phyloP scores from a whole-genome alignment of 2,797 vertebrate species.

The Catostomus latipinnis region DNA sequence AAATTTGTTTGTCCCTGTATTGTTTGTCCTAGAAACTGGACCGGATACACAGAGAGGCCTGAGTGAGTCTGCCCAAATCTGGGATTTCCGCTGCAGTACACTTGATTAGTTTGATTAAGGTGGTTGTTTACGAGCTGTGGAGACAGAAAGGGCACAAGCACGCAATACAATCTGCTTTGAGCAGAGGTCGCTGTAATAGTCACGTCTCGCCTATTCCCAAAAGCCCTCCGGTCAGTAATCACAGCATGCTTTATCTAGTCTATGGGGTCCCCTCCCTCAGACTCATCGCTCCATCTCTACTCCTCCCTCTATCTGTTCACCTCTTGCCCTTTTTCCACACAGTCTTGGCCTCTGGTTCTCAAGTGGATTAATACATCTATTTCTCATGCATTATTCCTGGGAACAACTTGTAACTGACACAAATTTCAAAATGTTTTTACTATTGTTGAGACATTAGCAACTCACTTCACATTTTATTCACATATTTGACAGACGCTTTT shows the following conservation, averaged over 20 bases:
- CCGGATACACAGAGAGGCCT: slow-evolving; percentile 9
- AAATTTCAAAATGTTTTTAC: not conserved
- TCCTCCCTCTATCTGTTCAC: slow-evolving; percentile 60
- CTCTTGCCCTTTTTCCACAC: slow-evolving; percentile 34
- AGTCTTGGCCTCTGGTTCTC: slow-evolving; percentile 34
- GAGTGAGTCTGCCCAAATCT: slow-evolving; percentile 17
- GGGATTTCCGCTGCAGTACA: slow-evolving; percentile 37
- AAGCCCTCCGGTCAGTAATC: slow-evolving; percentile 50
- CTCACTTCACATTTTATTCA: not conserved
- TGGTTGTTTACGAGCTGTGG: slow-evolving; percentile 64
- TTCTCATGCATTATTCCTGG: slow-evolving; percentile 33
- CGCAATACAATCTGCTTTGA: slow-evolving; percentile 46
- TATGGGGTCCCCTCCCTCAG: slow-evolving; percentile 33
- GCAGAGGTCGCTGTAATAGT: slow-evolving; percentile 61
- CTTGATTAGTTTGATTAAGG: slow-evolving; percentile 50
- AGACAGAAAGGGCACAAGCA: slow-evolving; percentile 51
- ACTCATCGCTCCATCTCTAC: slow-evolving; percentile 58
- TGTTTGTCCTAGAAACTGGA: slow-evolving; percentile 11
- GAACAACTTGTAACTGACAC: not conserved
- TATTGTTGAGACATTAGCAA: not conserved
- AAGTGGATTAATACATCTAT: slow-evolving; percentile 37
- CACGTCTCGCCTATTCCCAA: slow-evolving; percentile 61
- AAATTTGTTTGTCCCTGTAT: not conserved
- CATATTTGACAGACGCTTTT: not conserved
- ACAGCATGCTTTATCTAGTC: slow-evolving; percentile 62